Evolutionary conservation across 2,797 vertebrate genomes (phyloP).

Genomic region (Microtus obscurus): DNA sequence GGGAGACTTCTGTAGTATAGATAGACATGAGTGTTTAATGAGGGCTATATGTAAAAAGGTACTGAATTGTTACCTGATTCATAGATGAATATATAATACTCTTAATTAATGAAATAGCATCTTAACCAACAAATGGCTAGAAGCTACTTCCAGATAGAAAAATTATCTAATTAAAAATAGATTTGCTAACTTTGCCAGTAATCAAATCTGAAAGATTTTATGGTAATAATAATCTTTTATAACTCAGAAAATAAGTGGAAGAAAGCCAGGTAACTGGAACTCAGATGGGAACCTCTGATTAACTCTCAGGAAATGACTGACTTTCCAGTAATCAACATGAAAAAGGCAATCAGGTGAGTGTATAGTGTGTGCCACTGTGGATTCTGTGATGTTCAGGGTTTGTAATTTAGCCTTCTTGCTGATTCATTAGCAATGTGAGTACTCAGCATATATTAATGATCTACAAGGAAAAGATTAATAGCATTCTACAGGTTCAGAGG

Average conservation of each 20-base stretch:
- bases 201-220: constrained; percentile 60
- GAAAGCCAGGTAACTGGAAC: constrained; percentile 68
- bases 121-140: constrained; percentile 27
- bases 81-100: constrained; percentile 24
- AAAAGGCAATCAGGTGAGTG: constrained; percentile 77
- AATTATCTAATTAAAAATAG: neutral
- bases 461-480: constrained; percentile 32
- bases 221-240: constrained; percentile 24
- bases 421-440: constrained; percentile 78
- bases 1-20: neutral
- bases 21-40: neutral
- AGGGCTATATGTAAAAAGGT: constrained; percentile 46
- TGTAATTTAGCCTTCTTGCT: constrained; percentile 71
- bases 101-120: constrained; percentile 62
- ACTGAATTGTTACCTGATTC: constrained; percentile 47
- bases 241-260: constrained; percentile 68
- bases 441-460: constrained; percentile 73
- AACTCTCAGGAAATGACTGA: constrained; percentile 80
- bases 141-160: neutral
- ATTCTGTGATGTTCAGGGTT: constrained; percentile 63
- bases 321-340: constrained; percentile 74
- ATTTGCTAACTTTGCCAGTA: constrained; percentile 52
- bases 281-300: constrained; percentile 73
- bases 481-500: neutral
- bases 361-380: constrained; percentile 50